These are phyloP conservation scores for Cnemophilus loriae DNA, from an alignment of 2,113 vertebrate genomes.

Conservation along the genomic window DNA sequence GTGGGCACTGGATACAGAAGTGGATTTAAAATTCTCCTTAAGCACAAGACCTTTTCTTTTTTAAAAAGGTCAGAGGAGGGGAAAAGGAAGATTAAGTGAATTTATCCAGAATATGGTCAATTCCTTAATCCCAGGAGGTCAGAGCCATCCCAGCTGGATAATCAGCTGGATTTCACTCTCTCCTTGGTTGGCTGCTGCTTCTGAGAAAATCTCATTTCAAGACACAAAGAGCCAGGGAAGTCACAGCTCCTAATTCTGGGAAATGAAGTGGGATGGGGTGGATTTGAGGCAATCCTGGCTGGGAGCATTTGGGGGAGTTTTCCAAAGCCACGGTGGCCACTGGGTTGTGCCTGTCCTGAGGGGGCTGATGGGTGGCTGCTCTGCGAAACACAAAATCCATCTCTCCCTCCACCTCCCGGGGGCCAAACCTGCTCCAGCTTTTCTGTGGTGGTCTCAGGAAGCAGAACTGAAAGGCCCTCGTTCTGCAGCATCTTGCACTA, in stretches of 20 bases:
- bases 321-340: background rate
- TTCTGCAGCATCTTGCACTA: background rate
- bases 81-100: background rate
- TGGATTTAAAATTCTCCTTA: background rate
- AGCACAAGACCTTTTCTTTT: background rate
- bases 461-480: background rate
- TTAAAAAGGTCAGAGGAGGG: rapidly evolving
- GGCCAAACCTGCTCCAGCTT: background rate
- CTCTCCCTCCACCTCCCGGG: background rate
- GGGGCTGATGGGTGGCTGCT: background rate
- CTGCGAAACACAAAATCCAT: background rate
- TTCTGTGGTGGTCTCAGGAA: background rate
- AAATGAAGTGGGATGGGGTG: background rate
- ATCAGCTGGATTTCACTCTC: background rate
- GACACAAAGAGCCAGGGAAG: background rate
- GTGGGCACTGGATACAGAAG: background rate
- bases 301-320: background rate
- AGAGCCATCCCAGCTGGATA: background rate
- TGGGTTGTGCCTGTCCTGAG: background rate
- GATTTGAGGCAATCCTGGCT: background rate
- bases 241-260: background rate
- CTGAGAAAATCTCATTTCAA: background rate
- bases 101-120: constrained; percentile 1
- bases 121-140: background rate
- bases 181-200: background rate